These are phyloP conservation scores for Hapalemur alaotrensis DNA, from an alignment of 2,797 vertebrate species.

Conservation along the genomic window DNA sequence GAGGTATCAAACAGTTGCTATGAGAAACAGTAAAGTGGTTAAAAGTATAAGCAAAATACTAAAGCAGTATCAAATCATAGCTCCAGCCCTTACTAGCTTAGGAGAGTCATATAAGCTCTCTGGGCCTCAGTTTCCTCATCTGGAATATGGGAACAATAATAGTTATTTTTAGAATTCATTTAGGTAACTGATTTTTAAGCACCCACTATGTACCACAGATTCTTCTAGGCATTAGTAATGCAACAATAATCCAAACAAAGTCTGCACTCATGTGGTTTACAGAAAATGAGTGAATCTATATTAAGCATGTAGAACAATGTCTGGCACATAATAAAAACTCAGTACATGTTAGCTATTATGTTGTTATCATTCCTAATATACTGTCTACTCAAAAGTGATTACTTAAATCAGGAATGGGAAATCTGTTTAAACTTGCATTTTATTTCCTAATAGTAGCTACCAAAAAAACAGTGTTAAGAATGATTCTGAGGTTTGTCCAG, in stretches of 20 bases:
- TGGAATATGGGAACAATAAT: neutral
- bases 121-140: neutral
- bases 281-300: neutral
- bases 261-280: neutral
- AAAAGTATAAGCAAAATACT: neutral
- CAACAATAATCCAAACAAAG: neutral
- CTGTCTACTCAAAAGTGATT: neutral
- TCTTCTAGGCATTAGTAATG: neutral
- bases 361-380: neutral
- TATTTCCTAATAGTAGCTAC: neutral
- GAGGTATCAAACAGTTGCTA: neutral
- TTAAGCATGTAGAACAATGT: neutral
- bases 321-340: neutral
- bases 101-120: neutral
- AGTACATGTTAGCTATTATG: neutral
- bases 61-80: neutral
- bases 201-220: neutral
- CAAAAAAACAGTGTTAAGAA: neutral
- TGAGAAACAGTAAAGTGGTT: neutral
- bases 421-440: neutral
- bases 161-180: neutral
- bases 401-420: neutral
- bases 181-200: neutral
- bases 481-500: neutral
- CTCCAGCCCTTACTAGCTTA: neutral